These are phyloP conservation scores for Calephelis nemesis DNA, from an alignment of 1,140 invertebrate genomes.

Conservation along the genomic window DNA sequence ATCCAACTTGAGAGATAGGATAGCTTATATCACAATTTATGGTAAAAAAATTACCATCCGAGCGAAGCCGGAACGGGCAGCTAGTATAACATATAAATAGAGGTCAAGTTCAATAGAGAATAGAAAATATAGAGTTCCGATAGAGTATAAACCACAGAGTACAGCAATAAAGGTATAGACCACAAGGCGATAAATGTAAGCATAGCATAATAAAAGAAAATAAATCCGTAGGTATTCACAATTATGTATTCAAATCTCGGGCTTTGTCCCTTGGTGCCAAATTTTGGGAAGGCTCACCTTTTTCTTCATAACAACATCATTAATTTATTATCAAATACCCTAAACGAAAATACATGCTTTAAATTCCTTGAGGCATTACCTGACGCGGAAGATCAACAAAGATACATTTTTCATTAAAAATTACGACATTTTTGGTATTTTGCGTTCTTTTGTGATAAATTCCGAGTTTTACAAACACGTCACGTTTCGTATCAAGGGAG, in stretches of 20 bases:
- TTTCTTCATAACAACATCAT: conserved; percentile 3
- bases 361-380: neutral
- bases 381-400: conserved; percentile 13
- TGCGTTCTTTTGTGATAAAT: conserved; percentile 17
- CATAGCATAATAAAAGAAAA: neutral
- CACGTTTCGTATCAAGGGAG: conserved; percentile 12
- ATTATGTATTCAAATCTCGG: neutral
- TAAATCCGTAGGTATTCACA: neutral
- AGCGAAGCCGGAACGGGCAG: too few relatives aligned
- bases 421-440: conserved; percentile 14
- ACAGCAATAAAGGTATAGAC: too few relatives aligned
- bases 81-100: too few relatives aligned
- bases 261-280: neutral
- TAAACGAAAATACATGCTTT: neutral
- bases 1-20: too few relatives aligned
- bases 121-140: too few relatives aligned
- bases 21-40: too few relatives aligned
- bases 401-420: conserved; percentile 18
- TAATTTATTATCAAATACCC: neutral
- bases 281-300: neutral
- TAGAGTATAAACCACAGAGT: too few relatives aligned
- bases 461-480: conserved; percentile 16
- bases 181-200: too few relatives aligned
- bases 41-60: too few relatives aligned
- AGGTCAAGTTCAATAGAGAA: too few relatives aligned